These are phyloP conservation scores for Metridium senile DNA, from an alignment of 92 coral and sea anemone species.

Conservation along the genomic window DNA sequence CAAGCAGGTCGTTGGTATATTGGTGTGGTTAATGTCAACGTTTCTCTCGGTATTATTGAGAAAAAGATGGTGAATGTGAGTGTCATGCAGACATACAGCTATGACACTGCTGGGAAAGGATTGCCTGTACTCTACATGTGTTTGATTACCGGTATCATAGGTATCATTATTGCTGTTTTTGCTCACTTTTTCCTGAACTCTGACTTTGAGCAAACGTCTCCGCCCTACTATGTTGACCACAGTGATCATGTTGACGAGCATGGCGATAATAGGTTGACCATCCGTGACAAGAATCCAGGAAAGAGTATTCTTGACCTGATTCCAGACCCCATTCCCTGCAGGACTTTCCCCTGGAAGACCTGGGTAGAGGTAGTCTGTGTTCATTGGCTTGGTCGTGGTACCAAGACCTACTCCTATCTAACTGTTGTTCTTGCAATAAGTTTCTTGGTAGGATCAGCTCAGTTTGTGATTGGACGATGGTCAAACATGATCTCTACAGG, in stretches of 20 bases:
- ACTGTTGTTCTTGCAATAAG: slow-evolving; percentile 87
- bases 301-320: slow-evolving; percentile 37
- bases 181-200: slow-evolving; percentile 90
- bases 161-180: slow-evolving; percentile 71
- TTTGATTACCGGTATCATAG: slow-evolving; percentile 66
- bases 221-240: slow-evolving; percentile 32
- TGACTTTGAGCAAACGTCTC: slow-evolving; percentile 71
- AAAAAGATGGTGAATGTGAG: slow-evolving; percentile 60
- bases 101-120: slow-evolving; percentile 61
- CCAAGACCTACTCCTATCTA: slow-evolving; percentile 80
- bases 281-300: slow-evolving; percentile 23
- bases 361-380: slow-evolving; percentile 71
- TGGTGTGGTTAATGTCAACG: slow-evolving; percentile 58
- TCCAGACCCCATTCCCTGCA: slow-evolving; percentile 63
- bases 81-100: slow-evolving; percentile 44
- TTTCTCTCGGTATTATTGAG: slow-evolving; percentile 17
- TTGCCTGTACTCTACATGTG: slow-evolving; percentile 71
- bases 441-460: slow-evolving; percentile 92
- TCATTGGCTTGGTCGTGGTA: slow-evolving; percentile 80
- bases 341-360: slow-evolving; percentile 54
- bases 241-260: not conserved
- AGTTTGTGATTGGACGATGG: slow-evolving; percentile 95
- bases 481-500: slow-evolving; percentile 87
- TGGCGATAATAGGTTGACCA: not conserved
- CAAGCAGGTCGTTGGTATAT: slow-evolving; percentile 88